Evolutionary conservation across 2,888 invertebrate genomes (phyloP), one percentile per base, ranked within the genome.

Genomic region (Deilephila elpenor): DNA sequence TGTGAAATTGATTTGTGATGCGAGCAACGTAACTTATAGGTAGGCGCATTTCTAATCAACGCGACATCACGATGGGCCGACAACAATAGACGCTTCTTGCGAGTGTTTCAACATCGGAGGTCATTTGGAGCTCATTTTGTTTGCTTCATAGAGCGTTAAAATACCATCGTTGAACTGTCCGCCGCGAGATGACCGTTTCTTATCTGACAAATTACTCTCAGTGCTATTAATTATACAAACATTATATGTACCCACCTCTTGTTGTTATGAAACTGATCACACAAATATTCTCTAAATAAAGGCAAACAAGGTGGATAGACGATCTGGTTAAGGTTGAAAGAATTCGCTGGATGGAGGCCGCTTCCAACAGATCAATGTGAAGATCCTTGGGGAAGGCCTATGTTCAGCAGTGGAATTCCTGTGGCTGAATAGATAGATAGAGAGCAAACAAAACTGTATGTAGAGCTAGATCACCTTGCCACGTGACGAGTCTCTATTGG

Each of bases 1-100:
- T 90, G 86, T 82, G 78, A 88, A 91, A 92, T 91, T 90, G 91
- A 91, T 91, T 91, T 88, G 90, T 87, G 87, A 85, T 84, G 86
- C 84, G 83, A 80, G 80, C 83, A 80, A 78, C 79, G 77, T 78
- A 78, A 79, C 79, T 79, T 80, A 76, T 78, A 81, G 76, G 78
- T 81, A 82, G 77, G 74, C 82, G 78, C 78, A 78, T 83, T 82
- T 81, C 84, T 83, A 85, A 85, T 85, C 85, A 83, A 83, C 77
- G 73, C 82, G 81, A 85, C 82, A 83, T 83, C 85, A 85, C 84
- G 85, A 85, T 81, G 80, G 78, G 78, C 81, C 81, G 80, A 73
- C 84, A 78, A 83, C 83, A 84, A 84, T 81, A 62, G 75, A 61
- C 73, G 71, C 70, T 81, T 81, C 81, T 81, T 79, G 83, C 79